Percentiles rank a stretch among this genome's conserved stretches.
phyloP scores from a whole-genome alignment of 2,888 invertebrate genomes.

The Penaeus monodon region DNA sequence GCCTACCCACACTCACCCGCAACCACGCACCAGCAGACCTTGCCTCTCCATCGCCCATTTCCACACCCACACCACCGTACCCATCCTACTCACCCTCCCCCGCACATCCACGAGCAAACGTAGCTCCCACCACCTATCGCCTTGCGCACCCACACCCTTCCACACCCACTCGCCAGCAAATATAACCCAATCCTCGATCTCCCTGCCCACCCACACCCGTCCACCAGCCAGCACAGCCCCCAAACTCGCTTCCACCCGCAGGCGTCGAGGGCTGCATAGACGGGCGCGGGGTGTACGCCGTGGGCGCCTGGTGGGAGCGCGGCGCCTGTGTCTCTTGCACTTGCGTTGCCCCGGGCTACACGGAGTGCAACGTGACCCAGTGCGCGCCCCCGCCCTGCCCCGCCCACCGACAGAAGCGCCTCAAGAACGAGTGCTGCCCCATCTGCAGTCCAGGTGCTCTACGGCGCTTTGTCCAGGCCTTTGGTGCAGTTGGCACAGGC shows the following conservation, averaged over 20 bases:
- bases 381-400: slow-evolving; percentile 43
- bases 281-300: slow-evolving; percentile 39
- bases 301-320: slow-evolving; percentile 48
- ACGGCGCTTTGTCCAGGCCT: too few species aligned
- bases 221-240: slow-evolving; percentile 14
- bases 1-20: too few species aligned
- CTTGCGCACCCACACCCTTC: too few species aligned
- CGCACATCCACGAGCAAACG: too few species aligned
- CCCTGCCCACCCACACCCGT: not conserved
- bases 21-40: too few species aligned
- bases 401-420: not conserved
- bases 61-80: too few species aligned
- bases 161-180: not conserved
- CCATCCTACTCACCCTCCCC: too few species aligned
- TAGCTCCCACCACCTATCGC: too few species aligned
- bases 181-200: not conserved
- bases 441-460: slow-evolving; percentile 24
- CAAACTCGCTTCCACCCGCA: slow-evolving; percentile 20
- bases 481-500: too few species aligned
- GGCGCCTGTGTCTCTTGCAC: slow-evolving; percentile 55
- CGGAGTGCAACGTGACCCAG: slow-evolving; percentile 60
- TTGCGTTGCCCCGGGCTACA: slow-evolving; percentile 59
- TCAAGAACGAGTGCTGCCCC: slow-evolving; percentile 20
- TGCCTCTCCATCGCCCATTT: too few species aligned
- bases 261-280: slow-evolving; percentile 34